phyloP scores from a whole-genome alignment of 2,888 invertebrate species.

The Rhynchonema sp. region DNA sequence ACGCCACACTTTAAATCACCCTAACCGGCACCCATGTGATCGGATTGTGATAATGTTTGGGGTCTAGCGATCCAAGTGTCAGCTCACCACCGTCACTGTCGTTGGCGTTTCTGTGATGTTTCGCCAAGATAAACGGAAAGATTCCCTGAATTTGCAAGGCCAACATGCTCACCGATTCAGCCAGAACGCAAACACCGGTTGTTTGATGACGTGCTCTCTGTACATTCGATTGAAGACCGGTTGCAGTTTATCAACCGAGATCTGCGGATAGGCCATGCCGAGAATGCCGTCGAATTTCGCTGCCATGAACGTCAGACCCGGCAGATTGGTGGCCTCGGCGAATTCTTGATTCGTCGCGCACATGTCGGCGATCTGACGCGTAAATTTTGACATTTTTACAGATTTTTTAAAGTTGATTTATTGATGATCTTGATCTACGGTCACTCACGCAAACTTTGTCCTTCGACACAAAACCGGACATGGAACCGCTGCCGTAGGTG shows the following conservation, averaged over 20 bases:
- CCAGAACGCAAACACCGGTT: slow-evolving; percentile 25
- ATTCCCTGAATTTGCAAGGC: not conserved
- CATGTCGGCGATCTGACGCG: slow-evolving; percentile 15
- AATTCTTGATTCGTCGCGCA: slow-evolving; percentile 53
- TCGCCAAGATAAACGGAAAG: not conserved
- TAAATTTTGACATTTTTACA: too few relatives aligned
- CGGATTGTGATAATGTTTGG: slow-evolving; percentile 62
- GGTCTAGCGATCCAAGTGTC: slow-evolving; percentile 66
- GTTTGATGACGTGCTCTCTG: slow-evolving; percentile 40
- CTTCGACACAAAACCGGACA: slow-evolving; percentile 80
- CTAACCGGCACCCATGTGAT: slow-evolving; percentile 57
- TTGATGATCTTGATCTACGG: too few relatives aligned
- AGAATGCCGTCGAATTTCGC: slow-evolving; percentile 95
- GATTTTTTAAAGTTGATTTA: too few relatives aligned
- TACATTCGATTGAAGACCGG: slow-evolving; percentile 87
- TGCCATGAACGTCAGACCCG: slow-evolving; percentile 78
- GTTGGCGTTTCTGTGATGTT: slow-evolving; percentile 17
- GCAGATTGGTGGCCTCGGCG: slow-evolving; percentile 83
- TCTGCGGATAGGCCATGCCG: slow-evolving; percentile 18
- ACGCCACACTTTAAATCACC: not conserved
- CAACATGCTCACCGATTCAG: slow-evolving; percentile 13
- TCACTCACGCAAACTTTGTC: slow-evolving; percentile 60
- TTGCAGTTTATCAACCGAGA: slow-evolving; percentile 32
- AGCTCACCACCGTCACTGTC: slow-evolving; percentile 25
- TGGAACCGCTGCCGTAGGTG: slow-evolving; percentile 81